These are phyloP conservation scores for Gymnoscopelus braueri DNA, from an alignment of 2,797 vertebrate species.

Conservation along the genomic window DNA sequence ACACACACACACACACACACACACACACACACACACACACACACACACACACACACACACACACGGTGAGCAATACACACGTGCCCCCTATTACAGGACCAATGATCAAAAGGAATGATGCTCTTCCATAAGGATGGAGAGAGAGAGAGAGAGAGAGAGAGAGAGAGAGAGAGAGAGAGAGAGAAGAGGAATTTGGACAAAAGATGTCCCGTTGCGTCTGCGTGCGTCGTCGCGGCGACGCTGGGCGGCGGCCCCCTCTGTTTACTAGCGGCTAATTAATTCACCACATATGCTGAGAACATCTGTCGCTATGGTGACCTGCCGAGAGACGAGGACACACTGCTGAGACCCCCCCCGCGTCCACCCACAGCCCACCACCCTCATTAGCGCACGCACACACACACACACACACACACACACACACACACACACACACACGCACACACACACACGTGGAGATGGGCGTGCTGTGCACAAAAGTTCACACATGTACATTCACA, in stretches of 20 bases:
- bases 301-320: conserved; percentile 97
- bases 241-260: conserved; percentile 93
- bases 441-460: conserved; percentile 6
- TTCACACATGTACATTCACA: conserved; percentile 33
- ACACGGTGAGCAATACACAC: conserved; percentile 24
- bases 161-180: conserved; percentile 67
- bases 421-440: conserved; percentile 23
- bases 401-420: conserved; percentile 68
- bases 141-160: conserved; percentile 68
- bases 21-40: conserved; percentile 40
- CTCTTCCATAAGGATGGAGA: conserved; percentile 85
- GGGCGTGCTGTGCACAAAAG: conserved; percentile 25
- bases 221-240: conserved; percentile 70
- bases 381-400: conserved; percentile 57
- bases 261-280: conserved; percentile 99
- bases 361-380: conserved; percentile 74
- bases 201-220: conserved; percentile 75
- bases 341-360: conserved; percentile 90
- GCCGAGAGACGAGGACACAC: conserved; percentile 93
- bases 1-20: not conserved
- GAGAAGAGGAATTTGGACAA: conserved; percentile 93
- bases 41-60: conserved; percentile 23
- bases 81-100: conserved; percentile 38
- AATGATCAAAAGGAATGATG: conserved; percentile 98
- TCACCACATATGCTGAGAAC: conserved; percentile 99